Base-by-base conservation (phyloP, 2,888 invertebrate genomes). In the Diarsia dahlii region DNA sequence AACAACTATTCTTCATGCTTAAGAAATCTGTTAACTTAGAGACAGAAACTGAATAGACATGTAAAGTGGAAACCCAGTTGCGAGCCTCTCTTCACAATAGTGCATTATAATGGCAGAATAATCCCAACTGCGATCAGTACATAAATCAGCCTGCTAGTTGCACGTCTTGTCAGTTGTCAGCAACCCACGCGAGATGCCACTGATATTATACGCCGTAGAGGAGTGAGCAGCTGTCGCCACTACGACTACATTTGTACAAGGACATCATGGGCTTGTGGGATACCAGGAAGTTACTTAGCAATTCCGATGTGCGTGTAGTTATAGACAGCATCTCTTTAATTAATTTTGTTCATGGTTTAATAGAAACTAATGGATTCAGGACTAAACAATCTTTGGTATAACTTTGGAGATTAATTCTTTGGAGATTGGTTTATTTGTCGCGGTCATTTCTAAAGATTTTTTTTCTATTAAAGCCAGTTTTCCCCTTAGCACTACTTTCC, bases 131-230 rank as follows among this genome's bases (percentile, higher is more conserved):
- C 15, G 52, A 48, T 52, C 54, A 13, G 62, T 46, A 70, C 52
- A 70, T 58, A 48, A 48, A 74, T 63, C 23, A 60, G 34, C 50
- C 66, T 73, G 15, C 56, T 48, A 15, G 65, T 70, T 58, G 23
- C 46, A n/a, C 15, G 56, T 45, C 2, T 15, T 15, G 79, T 69
- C 12, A 46, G 28, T 45, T 58, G 65, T 71, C 39, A 18, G 18
- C 71, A 52, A n/a, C 69, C 81, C 71, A 72, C 84, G 65, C 68
- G 39, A 68, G 52, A 69, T 69, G 63, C n/a, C 10, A 2, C 64
- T 12, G 46, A 69, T 71, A 80, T 45, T 20, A 54, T 12, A 60
- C 20, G 20, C 34, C 23, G 81, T 75, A 62, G 64, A 62, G 64
- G 81, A 28, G 64, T 1, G 73, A 54, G 34, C 80, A 46, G 50